Base-by-base conservation (phyloP, 2,113 vertebrate species). In the Cololabis saira region DNA sequence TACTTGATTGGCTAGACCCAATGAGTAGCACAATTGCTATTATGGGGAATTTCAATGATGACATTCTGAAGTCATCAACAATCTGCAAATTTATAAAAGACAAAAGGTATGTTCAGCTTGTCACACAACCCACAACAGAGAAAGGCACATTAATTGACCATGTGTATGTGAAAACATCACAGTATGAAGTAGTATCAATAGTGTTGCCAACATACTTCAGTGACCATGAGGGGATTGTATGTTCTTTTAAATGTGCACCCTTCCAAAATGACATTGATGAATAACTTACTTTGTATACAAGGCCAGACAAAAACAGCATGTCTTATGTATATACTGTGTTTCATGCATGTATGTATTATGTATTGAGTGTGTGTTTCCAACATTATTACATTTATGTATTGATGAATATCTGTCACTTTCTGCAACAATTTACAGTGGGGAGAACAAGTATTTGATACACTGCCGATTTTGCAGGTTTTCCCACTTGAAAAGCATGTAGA, bases 131-230 rank as follows among this genome's bases (percentile, higher is more conserved):
- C 17, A 48, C 45, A 4, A 48, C 45, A 18, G 45, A 48, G n/a
- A 48, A 48, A 18, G 45, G 45, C 11, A 48, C n/a, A 18, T 48
- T 48, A 48, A 48, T 48, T 18, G 45, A 48, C 18, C 45, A 48
- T 48, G 45, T 48, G n/a, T 48, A 48, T n/a, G 5, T 48, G 1
- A 48, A 18, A 48, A 18, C 45, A 17, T 1, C 9, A 10, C 8
- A 9, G 2, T 48, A 48, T 48, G 17, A 48, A 18, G 18, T 18
- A 17, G 45, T 18, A 18, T 16, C 45, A 48, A 1, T 48, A 5
- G 45, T 48, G 2, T 10, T 48, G 5, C 45, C n/a, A 18, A 48
- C 45, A 48, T 48, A 48, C 10, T 48, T 48, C 18, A 49, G 18
- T 49, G 47, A 49, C 21, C 47, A 49, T 21, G 18, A 49, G 18